Conservation (phyloP, 2,113 vertebrate species). For the Meles meles region DNA sequence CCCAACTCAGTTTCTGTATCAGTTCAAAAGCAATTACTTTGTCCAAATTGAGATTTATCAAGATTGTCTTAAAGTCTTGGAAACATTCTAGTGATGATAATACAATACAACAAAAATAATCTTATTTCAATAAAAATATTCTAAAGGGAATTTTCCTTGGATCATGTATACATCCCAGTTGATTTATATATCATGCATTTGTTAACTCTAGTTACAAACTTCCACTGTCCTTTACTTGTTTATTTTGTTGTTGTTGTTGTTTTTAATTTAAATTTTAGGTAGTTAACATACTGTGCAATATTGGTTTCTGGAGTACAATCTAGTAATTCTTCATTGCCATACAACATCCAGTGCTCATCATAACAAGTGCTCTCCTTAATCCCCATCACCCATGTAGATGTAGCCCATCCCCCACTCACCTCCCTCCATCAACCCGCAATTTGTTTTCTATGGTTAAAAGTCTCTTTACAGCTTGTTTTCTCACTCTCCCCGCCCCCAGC, state of each 20-base stretch:
- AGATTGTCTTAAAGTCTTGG: not conserved
- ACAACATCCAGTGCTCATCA: not conserved
- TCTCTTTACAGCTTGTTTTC: not conserved
- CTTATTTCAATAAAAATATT: not conserved
- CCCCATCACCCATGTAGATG: not conserved
- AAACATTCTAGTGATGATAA: not conserved
- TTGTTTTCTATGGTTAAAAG: not conserved
- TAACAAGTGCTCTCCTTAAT: not conserved
- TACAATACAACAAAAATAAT: not conserved
- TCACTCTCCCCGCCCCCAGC: no score
- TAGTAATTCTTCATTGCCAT: not conserved
- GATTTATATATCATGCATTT: not conserved
- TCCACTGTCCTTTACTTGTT: not conserved
- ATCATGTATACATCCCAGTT: not conserved
- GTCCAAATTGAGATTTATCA: not conserved
- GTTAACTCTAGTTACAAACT: not conserved
- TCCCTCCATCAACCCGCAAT: not conserved
- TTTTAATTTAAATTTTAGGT: not conserved
- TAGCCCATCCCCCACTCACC: not conserved
- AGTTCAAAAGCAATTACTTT: not conserved
- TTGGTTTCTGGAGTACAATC: not conserved
- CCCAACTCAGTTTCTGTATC: not conserved
- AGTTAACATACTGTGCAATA: not conserved
- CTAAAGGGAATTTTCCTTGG: not conserved
- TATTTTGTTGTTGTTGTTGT: not conserved